These are phyloP conservation scores for Centroberyx gerrardi DNA, from an alignment of 2,797 vertebrate species.

Conservation along the genomic window DNA sequence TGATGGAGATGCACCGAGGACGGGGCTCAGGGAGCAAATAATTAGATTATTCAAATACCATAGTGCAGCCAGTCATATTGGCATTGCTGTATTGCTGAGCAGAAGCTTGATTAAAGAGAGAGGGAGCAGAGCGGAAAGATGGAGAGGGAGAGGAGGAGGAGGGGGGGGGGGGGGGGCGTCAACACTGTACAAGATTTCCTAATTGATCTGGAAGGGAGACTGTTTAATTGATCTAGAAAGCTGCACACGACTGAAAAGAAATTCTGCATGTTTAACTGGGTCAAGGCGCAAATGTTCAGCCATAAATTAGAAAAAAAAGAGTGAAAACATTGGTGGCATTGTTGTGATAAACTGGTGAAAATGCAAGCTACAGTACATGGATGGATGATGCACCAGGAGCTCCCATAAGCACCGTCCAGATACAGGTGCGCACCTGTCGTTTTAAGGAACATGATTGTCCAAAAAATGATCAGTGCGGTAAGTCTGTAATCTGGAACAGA, in stretches of 20 bases:
- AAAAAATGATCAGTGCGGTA: background rate
- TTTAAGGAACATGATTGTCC: background rate
- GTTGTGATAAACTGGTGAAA: background rate
- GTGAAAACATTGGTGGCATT: background rate
- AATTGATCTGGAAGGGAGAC: slow-evolving; percentile 63
- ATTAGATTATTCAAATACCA: slow-evolving; percentile 75
- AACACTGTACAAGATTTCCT: slow-evolving; percentile 43
- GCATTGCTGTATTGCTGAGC: slow-evolving; percentile 41
- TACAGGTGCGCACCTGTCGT: slow-evolving; percentile 54
- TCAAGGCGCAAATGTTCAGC: slow-evolving; percentile 13
- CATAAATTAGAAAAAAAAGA: background rate
- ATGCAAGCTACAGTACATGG: background rate
- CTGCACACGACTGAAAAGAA: slow-evolving; percentile 5
- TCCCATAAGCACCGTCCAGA: background rate
- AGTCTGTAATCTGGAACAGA: background rate
- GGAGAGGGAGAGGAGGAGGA: background rate
- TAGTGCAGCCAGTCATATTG: slow-evolving; percentile 60
- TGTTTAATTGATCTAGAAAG: slow-evolving; percentile 59
- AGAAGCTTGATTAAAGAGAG: slow-evolving; percentile 56
- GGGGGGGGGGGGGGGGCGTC: background rate
- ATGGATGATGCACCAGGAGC: background rate
- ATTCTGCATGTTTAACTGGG: slow-evolving; percentile 46
- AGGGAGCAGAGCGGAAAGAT: slow-evolving; percentile 33
- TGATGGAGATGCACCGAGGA: slow-evolving; percentile 63
- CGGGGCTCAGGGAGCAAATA: slow-evolving; percentile 61